Base-by-base conservation (phyloP, 2,888 invertebrate species). In the Macrosiphum euphorbiae region DNA sequence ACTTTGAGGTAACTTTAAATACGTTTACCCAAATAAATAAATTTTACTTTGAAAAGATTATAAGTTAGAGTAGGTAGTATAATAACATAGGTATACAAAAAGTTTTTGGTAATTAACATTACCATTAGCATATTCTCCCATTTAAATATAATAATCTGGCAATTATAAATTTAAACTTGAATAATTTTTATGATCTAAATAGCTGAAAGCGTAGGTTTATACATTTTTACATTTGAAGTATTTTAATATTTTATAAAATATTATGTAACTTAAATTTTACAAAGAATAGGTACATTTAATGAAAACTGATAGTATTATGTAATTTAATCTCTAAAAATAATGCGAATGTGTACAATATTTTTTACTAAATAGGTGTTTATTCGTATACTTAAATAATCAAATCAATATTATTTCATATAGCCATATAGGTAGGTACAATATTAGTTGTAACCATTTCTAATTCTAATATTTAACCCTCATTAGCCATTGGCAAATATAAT, bases 11-110 rank as follows among this genome's bases (percentile, higher is more conserved):
- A 78, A 78, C 35, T 78, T 35, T 78, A 35, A 78, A 41, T 11
- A 44, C 3, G 7, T 41, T 88, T 88, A 44, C 13, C 24, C 13
- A 58, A 58, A 35, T 11, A 88, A n/a, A 88, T 44, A 58, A 58
- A 58, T 58, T 11, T 44, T 55, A 88, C 26, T 58, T 88, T 88
- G 41, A 41, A 88, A 88, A 41, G 88, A 58, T 88, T 88, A 41
- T 52, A 88, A 55, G 35, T 24, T 88, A 52, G 3, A 88, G 86
- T 50, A 28, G 20, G 86, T 50, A 28, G 20, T 78, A 86, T 50
- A 86, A 86, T 86, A 50, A 47, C 47, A 28, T 88, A 52, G 10
- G 26, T 88, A 52, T 24, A 55, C 24, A 55, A n/a, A 55, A 88
- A n/a, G 52, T 52, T 88, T 88, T 52, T 5, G 35, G 88, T 50